Base-by-base conservation (phyloP, 1,140 invertebrate species). In the Ips nitidus region DNA sequence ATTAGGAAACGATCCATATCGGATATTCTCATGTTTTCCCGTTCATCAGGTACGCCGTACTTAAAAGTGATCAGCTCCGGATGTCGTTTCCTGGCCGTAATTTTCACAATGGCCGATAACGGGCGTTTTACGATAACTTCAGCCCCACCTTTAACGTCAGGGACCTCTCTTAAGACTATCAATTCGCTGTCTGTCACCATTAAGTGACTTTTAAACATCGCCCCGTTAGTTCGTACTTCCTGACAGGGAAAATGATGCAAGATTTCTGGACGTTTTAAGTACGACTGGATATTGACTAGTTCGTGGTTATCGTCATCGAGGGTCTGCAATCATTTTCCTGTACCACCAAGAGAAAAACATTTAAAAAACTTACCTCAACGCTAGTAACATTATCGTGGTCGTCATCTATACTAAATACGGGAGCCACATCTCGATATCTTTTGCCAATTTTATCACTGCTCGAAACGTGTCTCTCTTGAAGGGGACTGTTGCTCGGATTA, bases 51-150 rank as follows among this genome's bases (percentile, higher is more conserved):
- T 41, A 89, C 86, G 8, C 94, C 94, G 78, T 96, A 96, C 80
- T 97, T 97, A 79, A 98, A 97, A 2, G 96, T 98, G 69, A 99
- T 98, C 67, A 98, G 82, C 80, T 98, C 94, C 0, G 95, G 94
- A 81, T 94, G 90, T 64, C 90, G 88, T 80, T 97, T 96, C 79
- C 95, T 95, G 5, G 94, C 95, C 1, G 96, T 98, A 68, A 99
- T 98, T 84, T 95, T 97, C 7, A 98, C 92, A 74, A 98, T 94
- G 47, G 90, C 91, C 7, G 91, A 91, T 56, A 99, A 83, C 1
- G 92, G 91, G 43, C 94, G 86, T 71, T 92, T 87, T 0, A 94
- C 91, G 72, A 94, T 90, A 2, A 98, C 88, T 78, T 92, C 90
- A 0, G 91, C 95, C 74, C 89, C 88, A 3, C 91, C 86, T 84